phyloP scores from a whole-genome alignment of 2,888 invertebrate genomes.

The Lobophora halterata region DNA sequence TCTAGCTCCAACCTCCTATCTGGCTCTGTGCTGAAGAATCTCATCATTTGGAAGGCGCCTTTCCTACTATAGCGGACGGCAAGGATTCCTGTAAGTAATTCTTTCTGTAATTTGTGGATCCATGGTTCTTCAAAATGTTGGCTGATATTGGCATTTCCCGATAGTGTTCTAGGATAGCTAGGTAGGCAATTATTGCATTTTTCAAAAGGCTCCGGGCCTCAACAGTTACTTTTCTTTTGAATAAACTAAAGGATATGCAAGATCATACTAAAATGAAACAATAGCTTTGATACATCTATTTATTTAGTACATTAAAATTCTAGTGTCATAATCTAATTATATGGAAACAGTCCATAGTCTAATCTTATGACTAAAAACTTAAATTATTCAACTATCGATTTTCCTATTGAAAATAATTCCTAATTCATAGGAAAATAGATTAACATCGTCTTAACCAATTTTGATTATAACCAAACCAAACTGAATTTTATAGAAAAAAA shows the following conservation, averaged over 20 bases:
- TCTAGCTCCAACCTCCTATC: no score
- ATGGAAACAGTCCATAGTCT: constrained; percentile 51
- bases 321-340: constrained; percentile 50
- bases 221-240: no score
- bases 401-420: constrained; percentile 34
- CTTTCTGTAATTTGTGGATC: no score
- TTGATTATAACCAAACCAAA: constrained; percentile 6
- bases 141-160: no score
- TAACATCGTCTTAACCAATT: constrained; percentile 19
- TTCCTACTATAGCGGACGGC: no score
- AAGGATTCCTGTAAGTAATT: no score
- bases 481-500: constrained; percentile 1
- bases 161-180: no score
- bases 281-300: constrained; percentile 47
- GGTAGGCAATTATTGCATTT: no score
- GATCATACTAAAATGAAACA: constrained; percentile 14
- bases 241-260: neutral
- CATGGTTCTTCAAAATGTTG: no score
- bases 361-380: constrained; percentile 50
- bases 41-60: no score
- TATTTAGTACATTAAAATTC: constrained; percentile 51
- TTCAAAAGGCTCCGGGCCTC: no score
- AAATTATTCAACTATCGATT: constrained; percentile 35
- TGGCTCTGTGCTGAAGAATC: no score
- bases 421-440: constrained; percentile 35